Percentiles rank a stretch among this genome's conserved stretches.
phyloP scores from a whole-genome alignment of 1,140 invertebrate genomes.

The Diorhabda elongata region DNA sequence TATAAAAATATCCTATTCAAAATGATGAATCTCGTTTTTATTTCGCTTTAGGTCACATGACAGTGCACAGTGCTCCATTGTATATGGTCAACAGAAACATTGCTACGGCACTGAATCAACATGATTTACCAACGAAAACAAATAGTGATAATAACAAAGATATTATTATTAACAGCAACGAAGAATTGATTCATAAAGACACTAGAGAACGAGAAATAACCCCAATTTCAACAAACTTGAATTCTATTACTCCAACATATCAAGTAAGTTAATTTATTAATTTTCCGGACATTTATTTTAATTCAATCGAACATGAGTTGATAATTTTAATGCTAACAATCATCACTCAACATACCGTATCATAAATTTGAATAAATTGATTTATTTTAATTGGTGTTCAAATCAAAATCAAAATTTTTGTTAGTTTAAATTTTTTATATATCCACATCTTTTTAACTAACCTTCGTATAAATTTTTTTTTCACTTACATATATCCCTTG shows the following conservation, averaged over 20 bases:
- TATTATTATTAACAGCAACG: constrained; percentile 22
- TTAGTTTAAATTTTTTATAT: no score
- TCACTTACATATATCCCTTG: no score
- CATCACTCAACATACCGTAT: no score
- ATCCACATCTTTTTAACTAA: no score
- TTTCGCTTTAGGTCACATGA: constrained; percentile 48
- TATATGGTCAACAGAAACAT: constrained; percentile 64
- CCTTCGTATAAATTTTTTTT: no score
- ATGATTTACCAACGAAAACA: constrained; percentile 44
- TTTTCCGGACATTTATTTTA: no score
- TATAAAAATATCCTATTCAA: background rate
- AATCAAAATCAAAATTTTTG: no score
- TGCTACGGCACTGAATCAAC: constrained; percentile 56
- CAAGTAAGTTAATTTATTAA: constrained; percentile 24
- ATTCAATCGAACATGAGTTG: no score
- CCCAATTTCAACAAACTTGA: constrained; percentile 15
- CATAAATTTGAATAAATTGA: no score
- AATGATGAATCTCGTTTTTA: background rate
- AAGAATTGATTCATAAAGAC: constrained; percentile 9
- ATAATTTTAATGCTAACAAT: no score
- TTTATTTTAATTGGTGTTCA: no score
- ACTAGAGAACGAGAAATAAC: constrained; percentile 23
- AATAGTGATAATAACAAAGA: constrained; percentile 27
- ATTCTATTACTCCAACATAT: constrained; percentile 22
- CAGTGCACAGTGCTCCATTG: constrained; percentile 63